A percentile compares a stretch with the other conserved stretches of the same genome.
These are phyloP conservation scores for Camponotus floridanus DNA, from an alignment of 1,140 invertebrate genomes.

Conservation along the genomic window DNA sequence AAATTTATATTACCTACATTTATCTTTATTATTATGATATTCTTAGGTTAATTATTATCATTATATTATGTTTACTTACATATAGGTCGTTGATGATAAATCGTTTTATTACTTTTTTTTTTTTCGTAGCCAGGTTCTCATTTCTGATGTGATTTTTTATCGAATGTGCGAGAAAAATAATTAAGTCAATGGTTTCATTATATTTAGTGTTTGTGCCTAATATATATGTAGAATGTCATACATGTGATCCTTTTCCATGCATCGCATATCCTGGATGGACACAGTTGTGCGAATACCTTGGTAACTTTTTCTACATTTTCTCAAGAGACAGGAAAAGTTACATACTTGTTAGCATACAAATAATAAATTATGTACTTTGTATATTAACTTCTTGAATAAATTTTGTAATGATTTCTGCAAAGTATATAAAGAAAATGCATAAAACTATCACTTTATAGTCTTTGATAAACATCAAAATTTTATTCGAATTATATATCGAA, in stretches of 20 bases:
- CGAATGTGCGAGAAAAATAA: conserved; percentile 20
- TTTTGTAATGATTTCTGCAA: conserved; percentile 58
- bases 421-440: conserved; percentile 16
- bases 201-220: conserved; percentile 61
- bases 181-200: conserved; percentile 57
- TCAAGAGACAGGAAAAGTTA: conserved; percentile 23
- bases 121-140: conserved; percentile 43
- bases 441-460: background rate
- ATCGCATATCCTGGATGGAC: conserved; percentile 26
- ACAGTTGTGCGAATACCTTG: conserved; percentile 3
- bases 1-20: conserved; percentile 79
- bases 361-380: conserved; percentile 51
- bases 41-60: conserved; percentile 64
- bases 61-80: conserved; percentile 75
- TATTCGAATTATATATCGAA: too few species aligned
- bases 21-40: conserved; percentile 74
- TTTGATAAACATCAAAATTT: background rate
- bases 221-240: conserved; percentile 54
- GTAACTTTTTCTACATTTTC: conserved; percentile 57
- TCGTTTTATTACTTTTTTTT: conserved; percentile 73
- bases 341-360: conserved; percentile 37
- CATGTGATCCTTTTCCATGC: conserved; percentile 33
- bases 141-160: conserved; percentile 66
- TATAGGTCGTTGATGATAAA: conserved; percentile 82
- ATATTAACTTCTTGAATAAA: conserved; percentile 61